phyloP scores from a whole-genome alignment of 2,113 vertebrate species.

The Hippocampus comes region DNA sequence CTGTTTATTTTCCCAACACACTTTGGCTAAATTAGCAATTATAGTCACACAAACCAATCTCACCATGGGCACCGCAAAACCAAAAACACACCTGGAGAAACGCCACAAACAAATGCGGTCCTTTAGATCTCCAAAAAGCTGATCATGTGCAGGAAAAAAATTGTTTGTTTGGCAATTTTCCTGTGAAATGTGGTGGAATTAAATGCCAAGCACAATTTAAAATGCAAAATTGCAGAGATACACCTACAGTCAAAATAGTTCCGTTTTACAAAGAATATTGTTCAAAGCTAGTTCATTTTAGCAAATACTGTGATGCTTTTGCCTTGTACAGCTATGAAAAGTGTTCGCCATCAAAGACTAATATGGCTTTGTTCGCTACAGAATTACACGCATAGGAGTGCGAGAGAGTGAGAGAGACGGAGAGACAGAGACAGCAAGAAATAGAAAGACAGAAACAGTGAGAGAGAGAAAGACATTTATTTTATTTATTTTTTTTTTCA shows the following conservation, averaged over 20 bases:
- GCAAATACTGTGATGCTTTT: background rate
- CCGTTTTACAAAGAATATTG: background rate
- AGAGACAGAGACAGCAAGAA: no score
- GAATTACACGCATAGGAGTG: no score
- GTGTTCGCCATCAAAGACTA: background rate
- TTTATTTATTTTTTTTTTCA: no score
- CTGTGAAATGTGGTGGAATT: conserved; percentile 37
- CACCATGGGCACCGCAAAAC: conserved; percentile 53
- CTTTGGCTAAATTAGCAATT: conserved; percentile 77
- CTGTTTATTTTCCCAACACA: conserved; percentile 72
- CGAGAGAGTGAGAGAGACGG: no score
- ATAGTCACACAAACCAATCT: conserved; percentile 70
- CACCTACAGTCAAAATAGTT: background rate
- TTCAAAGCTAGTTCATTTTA: background rate
- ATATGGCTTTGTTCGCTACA: no score
- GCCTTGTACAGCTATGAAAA: background rate
- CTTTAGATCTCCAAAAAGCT: conserved; percentile 55
- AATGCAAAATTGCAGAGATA: background rate
- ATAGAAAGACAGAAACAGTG: no score
- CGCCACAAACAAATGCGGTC: conserved; percentile 57
- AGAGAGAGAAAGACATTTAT: no score
- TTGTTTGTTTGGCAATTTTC: conserved; percentile 37
- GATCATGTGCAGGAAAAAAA: conserved; percentile 41
- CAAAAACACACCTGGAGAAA: conserved; percentile 66
- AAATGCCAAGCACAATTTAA: conserved; percentile 6